Evolutionary conservation across 2,113 vertebrate species (phyloP).

Genomic region (Grammomys surdaster): DNA sequence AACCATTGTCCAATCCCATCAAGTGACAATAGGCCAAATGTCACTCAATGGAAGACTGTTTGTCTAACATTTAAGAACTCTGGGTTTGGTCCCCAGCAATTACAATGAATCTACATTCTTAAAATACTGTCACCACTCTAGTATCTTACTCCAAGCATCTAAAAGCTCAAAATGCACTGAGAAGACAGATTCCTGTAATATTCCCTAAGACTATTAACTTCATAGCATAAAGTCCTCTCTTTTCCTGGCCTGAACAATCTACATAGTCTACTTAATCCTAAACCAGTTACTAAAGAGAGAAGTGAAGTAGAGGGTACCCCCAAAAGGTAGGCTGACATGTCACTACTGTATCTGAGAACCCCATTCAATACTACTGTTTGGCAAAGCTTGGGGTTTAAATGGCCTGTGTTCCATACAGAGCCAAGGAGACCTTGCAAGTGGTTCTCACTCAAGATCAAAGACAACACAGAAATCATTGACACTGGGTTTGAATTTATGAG

Average conservation of each 20-base stretch:
- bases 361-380: not conserved
- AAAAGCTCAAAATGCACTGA: constrained; percentile 40
- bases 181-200: not conserved
- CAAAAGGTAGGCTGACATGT: not conserved
- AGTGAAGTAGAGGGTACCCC: not conserved
- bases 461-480: not conserved
- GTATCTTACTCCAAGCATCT: not conserved
- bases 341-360: not conserved
- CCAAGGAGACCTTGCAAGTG: not conserved
- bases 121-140: not conserved
- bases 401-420: not conserved
- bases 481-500: not conserved
- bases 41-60: not conserved
- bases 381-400: not conserved
- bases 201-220: not conserved
- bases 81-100: not conserved
- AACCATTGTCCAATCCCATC: not conserved
- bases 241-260: not conserved
- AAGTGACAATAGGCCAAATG: not conserved
- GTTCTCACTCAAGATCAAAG: constrained; percentile 2
- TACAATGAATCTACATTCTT: not conserved
- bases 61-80: not conserved
- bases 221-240: not conserved
- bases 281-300: not conserved
- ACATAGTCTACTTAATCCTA: not conserved